Percentiles rank a stretch among this genome's conserved stretches.
Evolutionary conservation across 2,113 vertebrate species (phyloP).

Genomic region (Speoplatyrhinus poulsoni): DNA sequence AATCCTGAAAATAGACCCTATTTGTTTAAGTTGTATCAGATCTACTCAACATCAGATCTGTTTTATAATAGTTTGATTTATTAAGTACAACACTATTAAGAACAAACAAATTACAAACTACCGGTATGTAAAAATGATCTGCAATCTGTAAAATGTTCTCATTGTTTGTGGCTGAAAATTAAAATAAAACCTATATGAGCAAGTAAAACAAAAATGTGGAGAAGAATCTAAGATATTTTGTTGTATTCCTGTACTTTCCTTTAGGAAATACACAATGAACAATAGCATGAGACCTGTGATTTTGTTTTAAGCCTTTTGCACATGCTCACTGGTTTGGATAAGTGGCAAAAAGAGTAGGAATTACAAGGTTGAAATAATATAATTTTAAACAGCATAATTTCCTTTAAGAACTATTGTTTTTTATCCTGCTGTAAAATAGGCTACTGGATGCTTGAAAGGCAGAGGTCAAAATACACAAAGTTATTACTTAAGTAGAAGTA

Average conservation of each 20-base stretch:
- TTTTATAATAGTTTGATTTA: too few relatives aligned
- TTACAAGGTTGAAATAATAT: conserved; percentile 52
- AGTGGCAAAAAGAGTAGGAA: conserved; percentile 59
- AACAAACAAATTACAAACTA: not conserved
- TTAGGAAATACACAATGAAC: conserved; percentile 73
- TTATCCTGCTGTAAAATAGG: conserved; percentile 30
- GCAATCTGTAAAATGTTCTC: conserved; percentile 3
- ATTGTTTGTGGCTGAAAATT: not conserved
- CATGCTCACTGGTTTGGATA: conserved; percentile 70
- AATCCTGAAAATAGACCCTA: too few relatives aligned
- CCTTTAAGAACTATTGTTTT: not conserved
- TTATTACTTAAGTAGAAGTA: too few relatives aligned
- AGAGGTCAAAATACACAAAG: too few relatives aligned
- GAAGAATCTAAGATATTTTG: conserved; percentile 29
- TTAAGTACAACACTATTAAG: not conserved
- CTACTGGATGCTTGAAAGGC: conserved; percentile 26
- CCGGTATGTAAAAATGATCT: not conserved
- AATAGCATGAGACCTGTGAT: conserved; percentile 76
- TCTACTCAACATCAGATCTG: too few relatives aligned
- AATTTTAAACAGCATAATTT: conserved; percentile 65
- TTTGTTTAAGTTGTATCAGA: too few relatives aligned
- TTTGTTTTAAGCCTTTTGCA: conserved; percentile 60
- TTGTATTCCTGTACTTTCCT: conserved; percentile 41
- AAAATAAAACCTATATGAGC: conserved; percentile 9
- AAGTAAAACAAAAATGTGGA: conserved; percentile 28